Base-by-base conservation (phyloP, 2,888 invertebrate genomes). In the Cyrtodaria siliqua region DNA sequence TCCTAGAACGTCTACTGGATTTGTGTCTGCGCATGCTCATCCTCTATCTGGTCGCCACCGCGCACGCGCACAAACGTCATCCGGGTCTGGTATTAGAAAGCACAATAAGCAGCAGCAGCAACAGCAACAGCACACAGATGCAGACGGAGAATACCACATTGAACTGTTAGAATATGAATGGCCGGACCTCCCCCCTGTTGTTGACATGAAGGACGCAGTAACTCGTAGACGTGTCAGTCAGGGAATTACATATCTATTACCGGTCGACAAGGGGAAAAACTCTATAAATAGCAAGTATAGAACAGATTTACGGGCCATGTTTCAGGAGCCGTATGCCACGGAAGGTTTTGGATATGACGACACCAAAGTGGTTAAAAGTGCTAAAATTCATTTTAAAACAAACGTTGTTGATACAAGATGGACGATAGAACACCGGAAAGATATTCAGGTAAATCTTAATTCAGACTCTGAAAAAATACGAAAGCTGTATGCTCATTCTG, bases 131-230 rank as follows among this genome's bases (percentile, higher is more conserved):
- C 6, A 33, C 6, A 12, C 27, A 3, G 53, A 55, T n/a, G 73
- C 57, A 20, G 80, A 71, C 14, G 66, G 44, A 4, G 71, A 70
- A 23, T 71, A 86, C 42, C 80, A 86, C 16, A 85, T 87, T 16
- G 89, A 89, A 63, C 82, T 87, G 1, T 64, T 89, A 49, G 88
- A 88, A 59, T 90, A 89, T 68, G 90, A 91, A 62, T 91, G 90
- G 90, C 89, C 90, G 1, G 89, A 90, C 69, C 73, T 91, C 29
- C 91, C 91, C 0, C 90, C 91, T 0, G 83, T 91, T 6, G 83
- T 87, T 14, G 67, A 87, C 56, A 83, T 91, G 67, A 89, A 89
- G 66, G 86, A 87, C 53, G 91, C 90, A 6, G 86, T 90, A 14
- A 84, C 85, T 6, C 79, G 91, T 16, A 77, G 86, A 26, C 79